Evolutionary conservation across 2,888 invertebrate species (phyloP), one percentile per base, ranked within the genome.

Genomic region (Melipona bicolor): DNA sequence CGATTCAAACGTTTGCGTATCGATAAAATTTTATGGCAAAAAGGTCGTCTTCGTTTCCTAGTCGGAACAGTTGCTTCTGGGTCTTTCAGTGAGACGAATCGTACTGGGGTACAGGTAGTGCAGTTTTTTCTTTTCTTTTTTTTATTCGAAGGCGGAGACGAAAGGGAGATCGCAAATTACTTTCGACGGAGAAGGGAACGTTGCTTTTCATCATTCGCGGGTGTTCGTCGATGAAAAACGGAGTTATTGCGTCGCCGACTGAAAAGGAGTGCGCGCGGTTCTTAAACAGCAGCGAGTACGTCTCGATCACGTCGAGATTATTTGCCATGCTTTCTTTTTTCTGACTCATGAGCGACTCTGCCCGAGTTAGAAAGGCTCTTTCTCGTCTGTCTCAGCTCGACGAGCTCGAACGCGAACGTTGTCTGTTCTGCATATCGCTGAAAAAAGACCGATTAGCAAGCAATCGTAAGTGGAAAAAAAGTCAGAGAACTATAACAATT

Each of bases 401-500:
- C 17, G 49, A 54, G 6, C 43, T 9, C 43, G 36, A 69, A 71
- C 54, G 50, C 6, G 15, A 4, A 43, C 6, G 32, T 27, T 70
- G 81, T 82, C 81, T 70, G 73, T 69, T n/a, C n/a, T 54, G 52
- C 11, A 43, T 54, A 32, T 24, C 69, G 74, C 70, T 52, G 65
- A 82, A 32, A 17, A 32, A 49, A 9, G n/a, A 68, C 21, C 69
- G 74, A 71, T 71, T 80, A 70, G 21, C 36, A 56, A 15, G 19
- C 61, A 59, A 52, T 70, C 65, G n/a, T 54, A 54, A 81, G 61
- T 71, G 43, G 9, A 36, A 59, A 75, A 81, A 67, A 61, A 81
- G 59, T 3, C 17, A 64, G 73, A 82, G 73, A 81, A 73, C 52
- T 65, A 62, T 70, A 11, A 78, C 56, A 49, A 83, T 83, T 84